Evolutionary conservation across 2,797 vertebrate genomes (phyloP).

Genomic region (Lutjanus argentimaculatus): DNA sequence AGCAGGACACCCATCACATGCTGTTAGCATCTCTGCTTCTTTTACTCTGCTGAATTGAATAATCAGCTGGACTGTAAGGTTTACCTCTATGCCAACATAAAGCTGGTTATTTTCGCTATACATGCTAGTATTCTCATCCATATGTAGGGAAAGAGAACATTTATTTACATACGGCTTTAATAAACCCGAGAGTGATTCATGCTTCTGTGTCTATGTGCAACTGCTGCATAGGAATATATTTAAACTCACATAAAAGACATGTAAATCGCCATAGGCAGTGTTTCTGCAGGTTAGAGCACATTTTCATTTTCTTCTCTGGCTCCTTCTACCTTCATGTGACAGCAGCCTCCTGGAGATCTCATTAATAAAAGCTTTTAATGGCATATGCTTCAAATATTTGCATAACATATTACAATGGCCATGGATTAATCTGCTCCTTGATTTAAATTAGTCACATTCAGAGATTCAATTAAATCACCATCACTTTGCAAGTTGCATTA

Average conservation of each 20-base stretch:
- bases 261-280: constrained; percentile 29
- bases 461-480: constrained; percentile 79
- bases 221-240: constrained; percentile 35
- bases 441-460: constrained; percentile 77
- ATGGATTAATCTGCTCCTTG: constrained; percentile 67
- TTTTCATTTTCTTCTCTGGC: constrained; percentile 28
- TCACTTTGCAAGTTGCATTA: constrained; percentile 74
- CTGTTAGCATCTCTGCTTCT: constrained; percentile 69
- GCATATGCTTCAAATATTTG: constrained; percentile 72
- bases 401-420: constrained; percentile 71
- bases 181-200: constrained; percentile 14
- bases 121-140: constrained; percentile 1
- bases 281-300: constrained; percentile 37
- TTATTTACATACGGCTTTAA: constrained; percentile 17
- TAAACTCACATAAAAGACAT: constrained; percentile 36
- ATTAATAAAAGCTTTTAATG: constrained; percentile 68
- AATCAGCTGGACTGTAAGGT: constrained; percentile 37
- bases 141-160: neutral
- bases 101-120: constrained; percentile 36
- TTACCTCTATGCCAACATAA: constrained; percentile 14
- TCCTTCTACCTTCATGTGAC: constrained; percentile 14
- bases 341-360: constrained; percentile 28
- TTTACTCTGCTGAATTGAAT: constrained; percentile 65
- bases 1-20: constrained; percentile 77
- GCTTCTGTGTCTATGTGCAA: constrained; percentile 9